phyloP scores from a whole-genome alignment of 2,797 vertebrate species.

The Chromobotia macracanthus region DNA sequence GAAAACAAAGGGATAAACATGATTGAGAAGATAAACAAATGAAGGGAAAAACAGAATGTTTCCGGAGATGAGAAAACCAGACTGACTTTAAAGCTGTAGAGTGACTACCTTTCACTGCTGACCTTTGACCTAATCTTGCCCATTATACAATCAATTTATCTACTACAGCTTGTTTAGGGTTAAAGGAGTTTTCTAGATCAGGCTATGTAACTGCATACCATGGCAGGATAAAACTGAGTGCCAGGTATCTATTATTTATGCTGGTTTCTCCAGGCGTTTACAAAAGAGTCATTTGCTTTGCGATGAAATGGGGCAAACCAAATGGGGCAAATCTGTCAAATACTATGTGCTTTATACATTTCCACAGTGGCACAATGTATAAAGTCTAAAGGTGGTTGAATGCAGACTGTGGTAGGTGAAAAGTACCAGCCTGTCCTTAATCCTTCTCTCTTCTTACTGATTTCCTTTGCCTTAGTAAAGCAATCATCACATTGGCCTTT shows the following conservation, averaged over 20 bases:
- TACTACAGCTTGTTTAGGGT: slow-evolving; percentile 3
- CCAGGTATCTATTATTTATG: slow-evolving; percentile 38
- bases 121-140: slow-evolving; percentile 62
- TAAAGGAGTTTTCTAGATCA: slow-evolving; percentile 20
- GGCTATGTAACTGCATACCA: slow-evolving; percentile 31
- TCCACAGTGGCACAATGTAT: not conserved
- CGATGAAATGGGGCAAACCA: not conserved
- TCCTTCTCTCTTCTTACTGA: not conserved
- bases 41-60: slow-evolving; percentile 73
- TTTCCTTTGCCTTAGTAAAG: not conserved
- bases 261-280: not conserved
- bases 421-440: not conserved
- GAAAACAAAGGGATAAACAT: slow-evolving; percentile 77
- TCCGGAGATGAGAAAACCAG: slow-evolving; percentile 80
- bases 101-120: slow-evolving; percentile 43
- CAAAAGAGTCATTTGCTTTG: not conserved
- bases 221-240: not conserved
- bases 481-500: not conserved
- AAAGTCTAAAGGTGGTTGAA: not conserved
- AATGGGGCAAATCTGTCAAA: slow-evolving; percentile 8
- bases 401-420: not conserved
- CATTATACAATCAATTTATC: slow-evolving; percentile 12
- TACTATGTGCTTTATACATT: not conserved
- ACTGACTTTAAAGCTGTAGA: slow-evolving; percentile 68
- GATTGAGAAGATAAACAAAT: slow-evolving; percentile 79